Percentiles rank a stretch among this genome's conserved stretches.
These are phyloP conservation scores for Trachelus stipa DNA, from an alignment of 2,888 invertebrate genomes.

Conservation along the genomic window DNA sequence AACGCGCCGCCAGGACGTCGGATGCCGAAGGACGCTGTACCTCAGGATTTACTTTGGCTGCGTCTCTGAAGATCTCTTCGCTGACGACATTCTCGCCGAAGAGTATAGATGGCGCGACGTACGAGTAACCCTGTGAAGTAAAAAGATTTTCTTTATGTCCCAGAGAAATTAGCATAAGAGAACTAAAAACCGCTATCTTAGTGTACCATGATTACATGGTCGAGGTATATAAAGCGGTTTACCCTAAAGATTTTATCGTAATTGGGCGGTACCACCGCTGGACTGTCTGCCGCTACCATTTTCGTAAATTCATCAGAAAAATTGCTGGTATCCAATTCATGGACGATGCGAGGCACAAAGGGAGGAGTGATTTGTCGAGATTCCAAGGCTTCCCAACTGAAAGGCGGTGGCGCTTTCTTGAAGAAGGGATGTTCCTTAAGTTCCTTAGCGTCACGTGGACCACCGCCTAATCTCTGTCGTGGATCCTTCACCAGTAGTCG, in stretches of 20 bases:
- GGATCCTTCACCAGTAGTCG: constrained; percentile 92
- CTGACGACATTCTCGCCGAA: constrained; percentile 84
- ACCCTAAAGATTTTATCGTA: constrained; percentile 86
- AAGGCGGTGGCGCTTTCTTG: constrained; percentile 67
- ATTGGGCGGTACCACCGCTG: constrained; percentile 87
- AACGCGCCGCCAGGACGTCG: constrained; percentile 45
- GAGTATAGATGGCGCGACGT: constrained; percentile 91
- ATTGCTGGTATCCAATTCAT: constrained; percentile 94
- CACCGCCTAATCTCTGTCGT: constrained; percentile 86
- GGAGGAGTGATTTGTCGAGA: constrained; percentile 85
- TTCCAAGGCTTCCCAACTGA: constrained; percentile 82
- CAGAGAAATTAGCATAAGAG: not conserved
- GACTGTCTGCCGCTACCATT: constrained; percentile 91
- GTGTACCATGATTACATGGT: not conserved
- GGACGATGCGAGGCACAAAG: constrained; percentile 86
- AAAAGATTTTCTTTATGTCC: not conserved
- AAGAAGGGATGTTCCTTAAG: constrained; percentile 93
- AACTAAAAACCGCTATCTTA: not conserved
- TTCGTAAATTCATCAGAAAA: constrained; percentile 97
- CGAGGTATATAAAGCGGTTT: constrained; percentile 1
- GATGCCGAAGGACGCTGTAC: constrained; percentile 41
- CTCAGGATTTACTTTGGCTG: constrained; percentile 21
- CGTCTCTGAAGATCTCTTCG: constrained; percentile 76
- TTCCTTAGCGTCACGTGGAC: constrained; percentile 85
- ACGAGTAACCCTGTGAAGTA: constrained; percentile 85